Conservation (phyloP, 2,797 vertebrate genomes). For the Pseudocheirus occidentalis region DNA sequence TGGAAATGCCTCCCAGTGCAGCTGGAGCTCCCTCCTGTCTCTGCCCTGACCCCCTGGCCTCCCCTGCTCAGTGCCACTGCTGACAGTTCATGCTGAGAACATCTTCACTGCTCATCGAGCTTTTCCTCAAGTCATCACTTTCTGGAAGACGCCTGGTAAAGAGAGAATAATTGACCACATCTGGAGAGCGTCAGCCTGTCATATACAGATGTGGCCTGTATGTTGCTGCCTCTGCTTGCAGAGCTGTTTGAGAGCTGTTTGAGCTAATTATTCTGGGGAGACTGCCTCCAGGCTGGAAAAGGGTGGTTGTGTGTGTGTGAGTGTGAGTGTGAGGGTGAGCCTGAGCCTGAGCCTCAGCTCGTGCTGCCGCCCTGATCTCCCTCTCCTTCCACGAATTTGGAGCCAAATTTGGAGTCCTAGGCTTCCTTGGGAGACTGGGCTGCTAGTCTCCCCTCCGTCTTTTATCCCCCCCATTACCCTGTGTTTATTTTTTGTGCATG, state of each 20-base stretch:
- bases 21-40: too few species aligned
- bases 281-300: not conserved
- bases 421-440: not conserved
- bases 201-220: conserved; percentile 65
- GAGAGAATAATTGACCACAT: conserved; percentile 77
- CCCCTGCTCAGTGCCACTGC: conserved; percentile 66
- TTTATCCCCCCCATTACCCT: not conserved
- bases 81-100: conserved; percentile 80
- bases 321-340: not conserved
- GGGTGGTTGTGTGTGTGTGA: not conserved
- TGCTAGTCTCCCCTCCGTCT: not conserved
- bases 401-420: not conserved
- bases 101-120: conserved; percentile 73
- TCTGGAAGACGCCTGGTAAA: conserved; percentile 72
- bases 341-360: too few species aligned
- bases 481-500: not conserved
- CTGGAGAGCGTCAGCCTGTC: conserved; percentile 70
- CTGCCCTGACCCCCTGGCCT: not conserved
- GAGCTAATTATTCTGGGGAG: conserved; percentile 56
- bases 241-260: conserved; percentile 49
- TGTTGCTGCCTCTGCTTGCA: conserved; percentile 39
- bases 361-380: not conserved
- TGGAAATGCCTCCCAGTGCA: not conserved
- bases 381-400: not conserved
- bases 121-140: conserved; percentile 77